These are phyloP conservation scores for Lochmaea capreae DNA, from an alignment of 2,888 invertebrate species.

Conservation along the genomic window DNA sequence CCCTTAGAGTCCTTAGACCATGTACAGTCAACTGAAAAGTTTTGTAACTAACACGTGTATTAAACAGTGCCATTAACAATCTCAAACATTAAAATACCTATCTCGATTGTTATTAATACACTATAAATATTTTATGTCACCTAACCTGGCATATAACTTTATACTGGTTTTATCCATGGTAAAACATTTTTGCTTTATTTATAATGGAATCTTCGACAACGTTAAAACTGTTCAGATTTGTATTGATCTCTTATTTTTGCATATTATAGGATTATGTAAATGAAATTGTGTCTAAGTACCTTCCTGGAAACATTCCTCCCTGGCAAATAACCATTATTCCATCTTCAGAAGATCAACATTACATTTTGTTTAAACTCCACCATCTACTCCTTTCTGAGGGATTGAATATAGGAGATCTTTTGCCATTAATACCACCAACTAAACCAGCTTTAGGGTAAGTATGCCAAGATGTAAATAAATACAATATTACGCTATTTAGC, in stretches of 20 bases:
- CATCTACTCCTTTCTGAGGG: conserved; percentile 81
- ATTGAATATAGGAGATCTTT: conserved; percentile 79
- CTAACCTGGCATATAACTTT: no score
- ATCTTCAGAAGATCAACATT: conserved; percentile 71
- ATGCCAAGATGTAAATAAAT: no score
- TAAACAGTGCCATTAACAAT: no score
- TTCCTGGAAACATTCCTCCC: conserved; percentile 78
- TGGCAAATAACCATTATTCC: conserved; percentile 87
- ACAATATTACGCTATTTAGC: no score
- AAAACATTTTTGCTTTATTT: not conserved
- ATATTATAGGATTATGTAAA: conserved; percentile 77
- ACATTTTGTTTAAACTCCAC: conserved; percentile 79
- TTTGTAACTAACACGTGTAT: no score
- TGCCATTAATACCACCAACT: conserved; percentile 71
- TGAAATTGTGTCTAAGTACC: conserved; percentile 81
- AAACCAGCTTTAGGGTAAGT: conserved; percentile 55
- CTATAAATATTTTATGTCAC: no score
- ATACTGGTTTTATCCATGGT: no score
- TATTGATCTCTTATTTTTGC: not conserved
- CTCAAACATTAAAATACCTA: no score
- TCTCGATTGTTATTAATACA: no score
- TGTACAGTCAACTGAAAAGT: no score
- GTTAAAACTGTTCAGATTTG: no score
- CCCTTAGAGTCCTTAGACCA: no score
- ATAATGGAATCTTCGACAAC: not conserved